Evolutionary conservation across 1,140 invertebrate genomes (phyloP).

Genomic region (Drosophila subpulchrella): DNA sequence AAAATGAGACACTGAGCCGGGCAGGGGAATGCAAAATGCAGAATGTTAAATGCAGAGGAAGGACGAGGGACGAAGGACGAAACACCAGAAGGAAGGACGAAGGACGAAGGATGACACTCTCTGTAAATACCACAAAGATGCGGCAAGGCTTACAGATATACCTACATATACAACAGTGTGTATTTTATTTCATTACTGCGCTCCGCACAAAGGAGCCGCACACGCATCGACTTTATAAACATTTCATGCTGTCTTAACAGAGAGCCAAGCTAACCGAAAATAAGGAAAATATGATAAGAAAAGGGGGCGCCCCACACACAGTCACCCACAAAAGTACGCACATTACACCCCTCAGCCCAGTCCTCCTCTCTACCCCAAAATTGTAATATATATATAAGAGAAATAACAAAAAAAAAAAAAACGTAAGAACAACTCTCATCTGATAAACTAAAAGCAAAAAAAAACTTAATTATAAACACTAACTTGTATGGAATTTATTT

Average conservation of each 20-base stretch:
- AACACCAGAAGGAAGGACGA: neutral
- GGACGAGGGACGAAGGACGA: constrained; percentile 6
- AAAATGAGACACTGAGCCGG: constrained; percentile 57
- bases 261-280: constrained; percentile 26
- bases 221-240: constrained; percentile 54
- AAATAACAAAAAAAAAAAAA: neutral
- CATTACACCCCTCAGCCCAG: neutral
- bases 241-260: constrained; percentile 50
- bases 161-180: constrained; percentile 33
- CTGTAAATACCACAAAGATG: constrained; percentile 67
- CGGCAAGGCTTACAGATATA: constrained; percentile 24
- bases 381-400: constrained; percentile 47
- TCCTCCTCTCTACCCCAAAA: constrained; percentile 14
- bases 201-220: constrained; percentile 33
- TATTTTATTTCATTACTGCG: constrained; percentile 61
- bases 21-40: constrained; percentile 63
- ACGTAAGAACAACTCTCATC: constrained; percentile 34
- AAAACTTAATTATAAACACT: constrained; percentile 52
- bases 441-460: constrained; percentile 34
- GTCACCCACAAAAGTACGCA: constrained; percentile 6
- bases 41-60: constrained; percentile 19
- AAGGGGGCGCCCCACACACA: constrained; percentile 3
- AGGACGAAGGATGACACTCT: constrained; percentile 48
- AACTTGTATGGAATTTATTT: constrained; percentile 54
- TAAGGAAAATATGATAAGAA: constrained; percentile 12